phyloP scores from a whole-genome alignment of 92 coral and sea anemone species.

The Palythoa heliodiscus region DNA sequence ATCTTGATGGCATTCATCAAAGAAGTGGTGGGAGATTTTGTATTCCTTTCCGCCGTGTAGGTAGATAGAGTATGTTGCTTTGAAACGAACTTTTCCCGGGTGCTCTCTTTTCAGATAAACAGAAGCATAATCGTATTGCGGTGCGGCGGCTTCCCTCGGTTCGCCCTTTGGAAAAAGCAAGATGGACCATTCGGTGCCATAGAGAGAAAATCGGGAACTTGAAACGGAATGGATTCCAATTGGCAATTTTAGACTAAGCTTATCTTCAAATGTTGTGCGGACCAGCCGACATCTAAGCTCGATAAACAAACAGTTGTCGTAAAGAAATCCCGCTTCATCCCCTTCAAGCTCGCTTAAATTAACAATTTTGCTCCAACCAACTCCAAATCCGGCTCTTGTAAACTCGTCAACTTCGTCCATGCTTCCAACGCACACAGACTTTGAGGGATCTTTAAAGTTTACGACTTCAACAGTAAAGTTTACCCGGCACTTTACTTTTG shows the following conservation, averaged over 20 bases:
- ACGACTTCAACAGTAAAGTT: slow-evolving; percentile 64
- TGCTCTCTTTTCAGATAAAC: slow-evolving; percentile 86
- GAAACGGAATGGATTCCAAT: slow-evolving; percentile 75
- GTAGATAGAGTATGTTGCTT: slow-evolving; percentile 76
- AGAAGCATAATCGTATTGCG: slow-evolving; percentile 79
- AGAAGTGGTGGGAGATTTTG: slow-evolving; percentile 78
- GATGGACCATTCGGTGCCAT: slow-evolving; percentile 87
- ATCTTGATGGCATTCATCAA: slow-evolving; percentile 67
- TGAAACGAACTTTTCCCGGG: slow-evolving; percentile 79
- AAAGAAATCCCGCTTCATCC: slow-evolving; percentile 73
- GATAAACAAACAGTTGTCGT: slow-evolving; percentile 70
- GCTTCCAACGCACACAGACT: slow-evolving; percentile 76
- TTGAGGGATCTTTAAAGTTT: slow-evolving; percentile 71
- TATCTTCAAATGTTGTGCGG: slow-evolving; percentile 84
- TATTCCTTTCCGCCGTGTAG: slow-evolving; percentile 83
- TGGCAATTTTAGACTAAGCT: slow-evolving; percentile 71
- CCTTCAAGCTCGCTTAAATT: slow-evolving; percentile 68
- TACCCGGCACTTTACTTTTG: slow-evolving; percentile 81
- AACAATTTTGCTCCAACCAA: slow-evolving; percentile 93
- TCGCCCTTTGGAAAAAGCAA: slow-evolving; percentile 89
- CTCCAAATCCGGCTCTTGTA: slow-evolving; percentile 80
- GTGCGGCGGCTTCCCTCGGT: slow-evolving; percentile 63
- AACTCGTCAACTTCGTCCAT: slow-evolving; percentile 85
- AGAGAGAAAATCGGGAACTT: slow-evolving; percentile 87
- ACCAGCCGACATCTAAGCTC: slow-evolving; percentile 80